Evolutionary conservation across 2,113 vertebrate species (phyloP).

Genomic region (Ceratotherium simum): DNA sequence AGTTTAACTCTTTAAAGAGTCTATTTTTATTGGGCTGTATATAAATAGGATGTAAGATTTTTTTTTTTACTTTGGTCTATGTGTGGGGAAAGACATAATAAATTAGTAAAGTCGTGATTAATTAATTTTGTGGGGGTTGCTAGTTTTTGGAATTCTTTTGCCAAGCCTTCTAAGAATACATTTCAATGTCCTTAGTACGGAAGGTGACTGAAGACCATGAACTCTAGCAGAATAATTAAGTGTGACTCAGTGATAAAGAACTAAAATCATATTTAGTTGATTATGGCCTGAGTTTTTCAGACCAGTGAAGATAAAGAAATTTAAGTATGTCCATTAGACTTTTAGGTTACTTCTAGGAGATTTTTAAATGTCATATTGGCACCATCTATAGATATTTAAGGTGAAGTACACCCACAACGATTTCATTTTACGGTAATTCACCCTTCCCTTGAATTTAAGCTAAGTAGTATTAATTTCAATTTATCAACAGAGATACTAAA

Average conservation of each 20-base stretch:
- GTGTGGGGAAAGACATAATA: not conserved
- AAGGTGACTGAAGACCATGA: not conserved
- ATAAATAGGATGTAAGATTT: not conserved
- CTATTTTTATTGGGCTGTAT: not conserved
- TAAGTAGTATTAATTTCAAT: not conserved
- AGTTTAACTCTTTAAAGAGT: not conserved
- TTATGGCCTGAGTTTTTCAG: not conserved
- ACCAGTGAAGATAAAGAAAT: not conserved
- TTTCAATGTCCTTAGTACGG: not conserved
- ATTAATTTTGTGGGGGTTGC: not conserved
- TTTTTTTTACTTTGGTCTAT: not conserved
- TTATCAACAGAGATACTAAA: not conserved
- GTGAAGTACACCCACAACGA: not conserved
- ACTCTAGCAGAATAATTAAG: not conserved
- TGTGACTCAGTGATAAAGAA: not conserved
- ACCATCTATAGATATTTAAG: slow-evolving; percentile 72
- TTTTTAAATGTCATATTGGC: slow-evolving; percentile 64
- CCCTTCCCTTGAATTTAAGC: not conserved
- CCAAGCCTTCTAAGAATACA: not conserved
- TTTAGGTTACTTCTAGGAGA: not conserved
- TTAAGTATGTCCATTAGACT: not conserved
- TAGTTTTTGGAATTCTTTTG: slow-evolving; percentile 29
- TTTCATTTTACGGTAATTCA: not conserved
- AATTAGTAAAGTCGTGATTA: not conserved
- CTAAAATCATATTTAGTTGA: slow-evolving; percentile 23